phyloP scores from a whole-genome alignment of 2,797 vertebrate species.

The Sarcophilus harrisii region DNA sequence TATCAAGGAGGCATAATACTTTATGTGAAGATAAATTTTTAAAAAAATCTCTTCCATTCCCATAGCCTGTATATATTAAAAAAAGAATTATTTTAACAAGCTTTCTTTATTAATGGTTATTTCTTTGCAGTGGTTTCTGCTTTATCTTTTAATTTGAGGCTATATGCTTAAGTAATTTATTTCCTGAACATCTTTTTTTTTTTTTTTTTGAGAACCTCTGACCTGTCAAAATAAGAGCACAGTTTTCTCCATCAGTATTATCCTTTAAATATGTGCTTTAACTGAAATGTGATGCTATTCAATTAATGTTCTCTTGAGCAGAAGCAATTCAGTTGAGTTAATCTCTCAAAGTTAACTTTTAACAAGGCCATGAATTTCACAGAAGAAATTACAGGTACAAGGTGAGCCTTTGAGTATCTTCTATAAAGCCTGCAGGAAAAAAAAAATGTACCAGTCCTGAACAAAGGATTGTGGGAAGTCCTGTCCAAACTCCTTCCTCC shows the following conservation, averaged over 20 bases:
- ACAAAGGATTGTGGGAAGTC: constrained; percentile 59
- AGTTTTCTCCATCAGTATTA: constrained; percentile 53
- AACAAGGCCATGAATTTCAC: constrained; percentile 48
- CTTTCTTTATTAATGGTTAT: constrained; percentile 80
- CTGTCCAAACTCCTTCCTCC: constrained; percentile 52
- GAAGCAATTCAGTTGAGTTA: constrained; percentile 61
- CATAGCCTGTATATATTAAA: constrained; percentile 79
- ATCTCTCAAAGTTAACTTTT: constrained; percentile 66
- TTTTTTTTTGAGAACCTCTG: constrained; percentile 70
- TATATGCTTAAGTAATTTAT: constrained; percentile 69
- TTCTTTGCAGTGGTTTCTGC: constrained; percentile 70
- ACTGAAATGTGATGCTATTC: constrained; percentile 55
- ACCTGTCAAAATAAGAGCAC: constrained; percentile 70
- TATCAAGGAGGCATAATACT: not conserved
- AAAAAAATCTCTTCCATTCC: constrained; percentile 66
- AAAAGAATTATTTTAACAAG: constrained; percentile 79
- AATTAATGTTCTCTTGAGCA: constrained; percentile 55
- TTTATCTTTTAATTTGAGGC: constrained; percentile 73
- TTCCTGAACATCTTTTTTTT: constrained; percentile 55
- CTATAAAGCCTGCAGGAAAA: not conserved
- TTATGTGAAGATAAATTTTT: not conserved
- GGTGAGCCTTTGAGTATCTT: constrained; percentile 46
- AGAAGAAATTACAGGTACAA: constrained; percentile 38
- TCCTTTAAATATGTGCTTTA: constrained; percentile 67
- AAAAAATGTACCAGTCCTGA: constrained; percentile 35